Conservation (phyloP, 1,140 invertebrate genomes). For the Diorhabda elongata region DNA sequence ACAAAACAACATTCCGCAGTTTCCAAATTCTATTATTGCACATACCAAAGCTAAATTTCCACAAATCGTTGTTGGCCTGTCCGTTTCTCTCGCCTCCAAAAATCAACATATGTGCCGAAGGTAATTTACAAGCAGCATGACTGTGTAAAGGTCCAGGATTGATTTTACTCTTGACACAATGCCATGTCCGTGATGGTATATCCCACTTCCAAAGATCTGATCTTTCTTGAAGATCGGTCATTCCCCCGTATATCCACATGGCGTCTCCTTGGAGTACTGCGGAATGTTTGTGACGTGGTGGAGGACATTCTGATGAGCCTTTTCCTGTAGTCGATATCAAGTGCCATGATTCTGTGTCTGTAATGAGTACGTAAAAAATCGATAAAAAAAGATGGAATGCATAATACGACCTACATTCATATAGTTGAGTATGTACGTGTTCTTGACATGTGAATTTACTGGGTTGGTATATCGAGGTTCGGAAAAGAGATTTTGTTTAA, state of each 20-base stretch:
- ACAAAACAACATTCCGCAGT: not conserved
- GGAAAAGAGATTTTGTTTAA: no score
- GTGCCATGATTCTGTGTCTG: constrained; percentile 76
- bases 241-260: constrained; percentile 87
- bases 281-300: constrained; percentile 79
- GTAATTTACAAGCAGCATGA: constrained; percentile 75
- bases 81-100: constrained; percentile 78
- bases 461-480: no score
- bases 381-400: no score
- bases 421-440: no score
- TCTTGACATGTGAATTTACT: no score
- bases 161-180: constrained; percentile 60
- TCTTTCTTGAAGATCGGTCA: constrained; percentile 78
- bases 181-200: constrained; percentile 57
- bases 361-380: constrained; percentile 26
- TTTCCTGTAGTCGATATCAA: constrained; percentile 48
- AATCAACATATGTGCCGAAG: constrained; percentile 70
- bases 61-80: constrained; percentile 71
- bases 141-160: constrained; percentile 74
- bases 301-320: constrained; percentile 53
- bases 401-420: no score
- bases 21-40: constrained; percentile 10
- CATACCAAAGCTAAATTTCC: constrained; percentile 83
- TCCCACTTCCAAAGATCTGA: constrained; percentile 84
- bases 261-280: constrained; percentile 72